Conservation (phyloP, 2,797 vertebrate species). For the Chelon auratus region DNA sequence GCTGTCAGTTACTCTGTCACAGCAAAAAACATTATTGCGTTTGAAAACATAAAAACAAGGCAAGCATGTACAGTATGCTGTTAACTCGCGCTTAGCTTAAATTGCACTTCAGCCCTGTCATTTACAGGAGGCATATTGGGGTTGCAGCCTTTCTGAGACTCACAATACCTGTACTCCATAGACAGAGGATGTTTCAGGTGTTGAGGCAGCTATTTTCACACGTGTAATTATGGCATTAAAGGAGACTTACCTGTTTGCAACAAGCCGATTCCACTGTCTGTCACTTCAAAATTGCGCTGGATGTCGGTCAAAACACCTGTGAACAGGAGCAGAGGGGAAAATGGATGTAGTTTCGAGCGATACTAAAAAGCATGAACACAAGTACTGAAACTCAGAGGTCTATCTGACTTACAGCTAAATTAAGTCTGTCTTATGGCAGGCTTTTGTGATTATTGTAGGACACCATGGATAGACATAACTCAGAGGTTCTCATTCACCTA, state of each 20-base stretch:
- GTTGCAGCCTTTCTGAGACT: slow-evolving; percentile 14
- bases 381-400: slow-evolving; percentile 12
- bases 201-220: slow-evolving; percentile 19
- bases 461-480: slow-evolving; percentile 22
- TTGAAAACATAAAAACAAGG: background rate
- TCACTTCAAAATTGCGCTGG: slow-evolving; percentile 91
- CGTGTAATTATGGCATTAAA: slow-evolving; percentile 64
- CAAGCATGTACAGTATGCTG: background rate
- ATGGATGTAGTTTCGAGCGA: slow-evolving; percentile 11
- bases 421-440: slow-evolving; percentile 1
- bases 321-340: slow-evolving; percentile 39
- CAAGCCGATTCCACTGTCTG: slow-evolving; percentile 92
- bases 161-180: slow-evolving; percentile 34
- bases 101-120: background rate
- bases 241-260: slow-evolving; percentile 93
- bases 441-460: slow-evolving; percentile 30
- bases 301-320: slow-evolving; percentile 95
- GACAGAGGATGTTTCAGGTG: slow-evolving; percentile 24
- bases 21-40: background rate
- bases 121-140: background rate
- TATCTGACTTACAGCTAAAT: slow-evolving; percentile 5
- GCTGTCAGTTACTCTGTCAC: background rate
- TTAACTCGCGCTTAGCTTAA: background rate
- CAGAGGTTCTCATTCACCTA: slow-evolving; percentile 41
- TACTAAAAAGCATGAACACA: slow-evolving; percentile 13